These are phyloP conservation scores for Heterocephalus glaber DNA, from an alignment of 2,113 vertebrate genomes.

Conservation along the genomic window DNA sequence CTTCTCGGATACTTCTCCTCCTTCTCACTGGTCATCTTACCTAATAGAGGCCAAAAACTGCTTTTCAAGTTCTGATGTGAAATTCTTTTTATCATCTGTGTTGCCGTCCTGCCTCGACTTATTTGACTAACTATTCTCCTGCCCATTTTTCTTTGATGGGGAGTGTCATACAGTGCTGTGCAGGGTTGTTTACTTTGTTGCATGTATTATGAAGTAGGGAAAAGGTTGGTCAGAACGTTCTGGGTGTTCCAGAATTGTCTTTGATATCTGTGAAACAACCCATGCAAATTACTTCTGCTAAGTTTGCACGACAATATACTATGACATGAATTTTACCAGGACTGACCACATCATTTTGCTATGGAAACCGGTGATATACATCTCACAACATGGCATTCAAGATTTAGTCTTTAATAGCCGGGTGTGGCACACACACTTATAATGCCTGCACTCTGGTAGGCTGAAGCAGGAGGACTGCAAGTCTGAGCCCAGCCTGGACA, in stretches of 20 bases:
- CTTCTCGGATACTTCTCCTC: not conserved
- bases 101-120: not conserved
- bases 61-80: slow-evolving; percentile 41
- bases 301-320: slow-evolving; percentile 20
- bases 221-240: not conserved
- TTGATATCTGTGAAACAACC: slow-evolving; percentile 52
- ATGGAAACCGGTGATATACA: slow-evolving; percentile 55
- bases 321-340: slow-evolving; percentile 37
- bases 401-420: slow-evolving; percentile 22
- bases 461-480: not conserved
- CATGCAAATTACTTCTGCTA: slow-evolving; percentile 27
- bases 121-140: slow-evolving; percentile 6
- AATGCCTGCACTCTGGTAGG: not conserved
- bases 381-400: not conserved
- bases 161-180: not conserved
- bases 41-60: slow-evolving; percentile 1
- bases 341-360: slow-evolving; percentile 33
- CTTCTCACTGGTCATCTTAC: not conserved
- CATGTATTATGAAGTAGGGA: slow-evolving; percentile 29
- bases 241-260: slow-evolving; percentile 46
- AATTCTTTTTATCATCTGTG: slow-evolving; percentile 21
- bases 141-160: slow-evolving; percentile 17
- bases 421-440: not conserved
- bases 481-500: not conserved
- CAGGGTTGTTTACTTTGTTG: slow-evolving; percentile 61